A percentile compares a stretch with the other conserved stretches of the same genome.
Evolutionary conservation across 1,140 invertebrate genomes (phyloP).

Genomic region (Brachionus sp.): DNA sequence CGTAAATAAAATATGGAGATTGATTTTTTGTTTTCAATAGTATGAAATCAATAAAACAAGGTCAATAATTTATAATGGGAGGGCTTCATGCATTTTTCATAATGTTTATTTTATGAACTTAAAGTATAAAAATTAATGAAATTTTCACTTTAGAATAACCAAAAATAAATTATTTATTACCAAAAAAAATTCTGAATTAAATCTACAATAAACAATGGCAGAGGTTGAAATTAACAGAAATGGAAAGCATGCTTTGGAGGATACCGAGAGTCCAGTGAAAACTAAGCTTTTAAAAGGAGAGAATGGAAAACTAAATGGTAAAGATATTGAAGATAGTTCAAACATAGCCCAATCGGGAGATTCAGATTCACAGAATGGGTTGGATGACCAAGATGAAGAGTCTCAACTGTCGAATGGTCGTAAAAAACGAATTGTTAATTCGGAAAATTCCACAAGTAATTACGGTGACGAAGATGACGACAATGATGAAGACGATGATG

Average conservation of each 20-base stretch:
- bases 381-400: background rate
- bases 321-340: background rate
- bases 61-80: slow-evolving; percentile 33
- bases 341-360: background rate
- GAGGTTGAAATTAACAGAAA: slow-evolving; percentile 30
- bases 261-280: background rate
- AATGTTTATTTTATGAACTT: background rate
- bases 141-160: background rate
- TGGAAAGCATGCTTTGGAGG: slow-evolving; percentile 37
- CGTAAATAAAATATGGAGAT: slow-evolving; percentile 27
- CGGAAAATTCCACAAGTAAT: slow-evolving; percentile 33
- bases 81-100: background rate
- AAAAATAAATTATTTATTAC: background rate
- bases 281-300: slow-evolving; percentile 20
- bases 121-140: slow-evolving; percentile 33
- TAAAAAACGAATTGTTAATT: background rate
- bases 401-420: background rate
- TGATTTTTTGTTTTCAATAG: background rate
- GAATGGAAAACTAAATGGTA: background rate
- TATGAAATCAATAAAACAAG: background rate
- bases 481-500: slow-evolving; percentile 44
- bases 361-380: background rate
- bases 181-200: background rate
- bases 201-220: background rate
- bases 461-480: slow-evolving; percentile 45